These are phyloP conservation scores for Meloidogyne hapla DNA, from an alignment of 1,140 invertebrate genomes.

Conservation along the genomic window DNA sequence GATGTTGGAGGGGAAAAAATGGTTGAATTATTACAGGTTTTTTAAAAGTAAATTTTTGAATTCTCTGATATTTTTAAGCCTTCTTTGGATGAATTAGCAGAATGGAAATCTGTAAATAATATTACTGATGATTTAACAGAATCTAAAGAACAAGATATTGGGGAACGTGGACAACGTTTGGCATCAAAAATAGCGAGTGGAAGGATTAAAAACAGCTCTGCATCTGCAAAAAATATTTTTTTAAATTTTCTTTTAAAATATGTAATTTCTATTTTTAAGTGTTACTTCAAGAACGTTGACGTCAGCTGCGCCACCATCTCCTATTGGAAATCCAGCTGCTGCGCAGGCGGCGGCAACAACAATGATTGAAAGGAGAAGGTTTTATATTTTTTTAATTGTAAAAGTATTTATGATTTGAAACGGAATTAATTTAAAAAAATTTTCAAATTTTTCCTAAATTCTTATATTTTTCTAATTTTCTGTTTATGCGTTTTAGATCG, in stretches of 20 bases:
- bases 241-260: neutral
- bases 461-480: neutral
- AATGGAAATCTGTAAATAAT: neutral
- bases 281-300: neutral
- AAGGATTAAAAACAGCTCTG: neutral
- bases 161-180: neutral
- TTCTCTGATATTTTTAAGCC: neutral
- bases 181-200: neutral
- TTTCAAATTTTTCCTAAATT: neutral
- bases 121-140: neutral
- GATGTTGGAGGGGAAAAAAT: slow-evolving; percentile 26
- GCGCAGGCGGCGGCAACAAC: neutral
- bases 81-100: slow-evolving; percentile 5
- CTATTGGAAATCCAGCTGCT: neutral
- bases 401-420: no score
- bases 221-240: neutral
- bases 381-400: neutral
- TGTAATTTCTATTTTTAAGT: neutral
- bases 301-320: neutral
- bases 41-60: slow-evolving; percentile 4
- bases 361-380: neutral
- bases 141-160: neutral
- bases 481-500: neutral
- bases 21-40: neutral
- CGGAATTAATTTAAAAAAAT: no score